phyloP scores from a whole-genome alignment of 35 echinoderm and acorn worm species.

The Eucidaris tribuloides region DNA sequence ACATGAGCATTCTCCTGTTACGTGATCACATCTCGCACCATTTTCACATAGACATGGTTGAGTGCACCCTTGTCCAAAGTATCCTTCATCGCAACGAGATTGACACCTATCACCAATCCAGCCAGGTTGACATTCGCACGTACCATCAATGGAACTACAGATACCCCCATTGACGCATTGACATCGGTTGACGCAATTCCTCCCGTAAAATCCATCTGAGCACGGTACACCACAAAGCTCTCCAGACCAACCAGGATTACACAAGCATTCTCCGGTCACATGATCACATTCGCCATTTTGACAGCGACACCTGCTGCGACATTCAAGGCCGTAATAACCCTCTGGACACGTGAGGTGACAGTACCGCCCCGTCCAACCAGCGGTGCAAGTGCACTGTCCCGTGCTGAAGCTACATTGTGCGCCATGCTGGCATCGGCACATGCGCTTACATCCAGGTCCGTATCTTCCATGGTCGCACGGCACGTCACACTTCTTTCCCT shows the following conservation, averaged over 20 bases:
- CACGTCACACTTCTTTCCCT: slow-evolving; percentile 30
- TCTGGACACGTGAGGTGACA: slow-evolving; percentile 64
- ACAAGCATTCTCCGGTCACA: slow-evolving; percentile 35
- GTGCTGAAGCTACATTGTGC: slow-evolving; percentile 55
- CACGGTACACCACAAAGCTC: slow-evolving; percentile 57
- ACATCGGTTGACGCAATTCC: slow-evolving; percentile 52
- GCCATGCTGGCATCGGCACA: slow-evolving; percentile 69
- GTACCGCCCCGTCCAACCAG: slow-evolving; percentile 66
- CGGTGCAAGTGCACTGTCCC: slow-evolving; percentile 63
- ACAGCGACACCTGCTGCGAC: slow-evolving; percentile 30
- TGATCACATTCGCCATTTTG: slow-evolving; percentile 45
- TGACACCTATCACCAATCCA: slow-evolving; percentile 52
- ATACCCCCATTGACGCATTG: slow-evolving; percentile 46
- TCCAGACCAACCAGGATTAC: slow-evolving; percentile 34
- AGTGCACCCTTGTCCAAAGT: slow-evolving; percentile 53
- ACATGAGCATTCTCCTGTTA: slow-evolving; percentile 65
- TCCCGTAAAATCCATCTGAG: slow-evolving; percentile 39
- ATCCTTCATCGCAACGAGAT: slow-evolving; percentile 35
- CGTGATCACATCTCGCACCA: slow-evolving; percentile 64
- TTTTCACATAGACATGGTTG: slow-evolving; percentile 50
- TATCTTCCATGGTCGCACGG: slow-evolving; percentile 39
- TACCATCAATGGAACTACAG: slow-evolving; percentile 49
- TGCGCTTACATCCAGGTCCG: slow-evolving; percentile 51
- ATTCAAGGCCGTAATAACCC: slow-evolving; percentile 57
- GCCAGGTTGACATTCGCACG: slow-evolving; percentile 61